Base-by-base conservation (phyloP, 2,113 vertebrate species). In the Muntiacus muntjak region DNA sequence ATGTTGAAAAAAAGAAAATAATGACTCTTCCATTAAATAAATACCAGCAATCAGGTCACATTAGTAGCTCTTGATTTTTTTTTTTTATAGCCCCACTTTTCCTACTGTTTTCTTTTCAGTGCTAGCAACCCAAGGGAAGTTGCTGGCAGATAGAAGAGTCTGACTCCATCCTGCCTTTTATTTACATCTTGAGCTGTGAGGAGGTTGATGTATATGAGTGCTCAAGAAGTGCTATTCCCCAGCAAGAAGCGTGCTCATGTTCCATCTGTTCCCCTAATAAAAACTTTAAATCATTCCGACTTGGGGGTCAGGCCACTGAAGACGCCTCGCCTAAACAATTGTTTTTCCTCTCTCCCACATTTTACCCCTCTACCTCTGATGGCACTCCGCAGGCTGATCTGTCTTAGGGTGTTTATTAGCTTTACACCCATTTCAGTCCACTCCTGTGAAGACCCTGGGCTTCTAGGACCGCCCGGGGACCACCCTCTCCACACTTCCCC, bases 181-280 rank as follows among this genome's bases (percentile, higher is more conserved):
- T 95, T 89, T 88, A 36, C 81, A 60, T 89, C 95, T 64, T 67
- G 17, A 93, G 79, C 47, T 93, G 17, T 74, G 40, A 81, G 33
- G 79, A 54, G 64, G 64, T 57, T 71, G 52, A 79, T 76, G 94
- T 9, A 58, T 64, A 33, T 55, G 78, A 96, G 52, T 76, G 83
- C 74, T 84, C 79, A 47, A 36, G 86, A 87, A 88, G 40, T 58
- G 30, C 50, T 60, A 17, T 58, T 45, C 84, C 16, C 45, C 8
- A 0, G 79, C 23, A 26, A 78, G 94, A 87, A 84, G 40, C 13
- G 6, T 26, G 81, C 92, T 96, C 78, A 25, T 79, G 83, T 89
- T 76, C 95, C 94, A 95, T 96, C 94, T 92, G 87, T 92, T 92
- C 95, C 90, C 89, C 52, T 78, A 28, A 43, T 74, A 74, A 93